Percentiles rank a stretch among this genome's conserved stretches.
Evolutionary conservation across 92 coral and sea anemone species (phyloP).

Genomic region (Umimayanthus chanpuru): DNA sequence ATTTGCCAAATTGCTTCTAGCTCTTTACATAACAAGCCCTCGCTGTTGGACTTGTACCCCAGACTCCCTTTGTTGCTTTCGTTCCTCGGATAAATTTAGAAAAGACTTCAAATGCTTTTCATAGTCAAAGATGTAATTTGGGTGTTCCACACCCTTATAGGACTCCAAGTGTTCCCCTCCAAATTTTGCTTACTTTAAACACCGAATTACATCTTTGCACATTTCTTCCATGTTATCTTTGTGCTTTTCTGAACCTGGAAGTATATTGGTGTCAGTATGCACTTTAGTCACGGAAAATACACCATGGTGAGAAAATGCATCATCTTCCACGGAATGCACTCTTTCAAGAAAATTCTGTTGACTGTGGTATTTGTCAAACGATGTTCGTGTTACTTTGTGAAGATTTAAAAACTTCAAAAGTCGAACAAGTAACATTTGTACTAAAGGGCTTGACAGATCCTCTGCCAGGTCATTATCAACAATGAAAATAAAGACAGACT

Average conservation of each 20-base stretch:
- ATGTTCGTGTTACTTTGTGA: background rate
- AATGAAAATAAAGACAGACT: constrained; percentile 20
- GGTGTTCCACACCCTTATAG: background rate
- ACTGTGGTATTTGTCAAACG: no score
- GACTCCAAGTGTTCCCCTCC: no score
- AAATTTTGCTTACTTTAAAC: no score
- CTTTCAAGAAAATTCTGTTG: background rate
- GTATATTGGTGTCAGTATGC: no score
- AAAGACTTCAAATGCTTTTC: constrained; percentile 18
- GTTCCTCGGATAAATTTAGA: constrained; percentile 19
- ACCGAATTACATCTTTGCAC: no score
- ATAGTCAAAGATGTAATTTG: constrained; percentile 13
- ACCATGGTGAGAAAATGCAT: background rate
- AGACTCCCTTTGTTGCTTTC: background rate
- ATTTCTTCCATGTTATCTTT: no score
- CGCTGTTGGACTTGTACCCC: background rate
- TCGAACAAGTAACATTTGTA: background rate
- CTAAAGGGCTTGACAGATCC: background rate
- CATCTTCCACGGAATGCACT: background rate
- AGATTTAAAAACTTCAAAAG: background rate
- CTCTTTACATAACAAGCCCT: constrained; percentile 21
- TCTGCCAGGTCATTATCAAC: constrained; percentile 1
- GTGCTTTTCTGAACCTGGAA: no score
- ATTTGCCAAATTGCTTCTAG: constrained; percentile 26
- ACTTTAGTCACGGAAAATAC: no score